These are phyloP conservation scores for Ochotona princeps DNA, from an alignment of 2,113 vertebrate genomes.

Conservation along the genomic window DNA sequence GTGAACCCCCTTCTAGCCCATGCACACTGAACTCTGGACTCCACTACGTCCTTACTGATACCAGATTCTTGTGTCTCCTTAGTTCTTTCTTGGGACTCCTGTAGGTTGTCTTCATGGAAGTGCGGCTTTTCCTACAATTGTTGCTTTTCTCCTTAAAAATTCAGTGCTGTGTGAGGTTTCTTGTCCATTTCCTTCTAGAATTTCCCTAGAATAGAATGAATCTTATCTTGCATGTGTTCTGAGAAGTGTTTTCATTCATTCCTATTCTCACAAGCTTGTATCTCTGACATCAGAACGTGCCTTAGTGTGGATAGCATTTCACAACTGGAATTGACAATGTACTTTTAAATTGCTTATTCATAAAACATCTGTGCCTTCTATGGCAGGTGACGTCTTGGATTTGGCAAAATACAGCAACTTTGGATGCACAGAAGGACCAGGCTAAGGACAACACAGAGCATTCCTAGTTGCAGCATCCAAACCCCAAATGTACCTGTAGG, in stretches of 20 bases:
- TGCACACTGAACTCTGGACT: accelerated
- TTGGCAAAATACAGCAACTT: not conserved
- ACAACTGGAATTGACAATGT: not conserved
- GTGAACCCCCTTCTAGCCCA: not conserved
- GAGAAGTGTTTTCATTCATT: not conserved
- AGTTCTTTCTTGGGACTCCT: not conserved
- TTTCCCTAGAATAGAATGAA: not conserved
- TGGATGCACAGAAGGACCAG: not conserved
- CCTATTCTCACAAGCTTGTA: not conserved
- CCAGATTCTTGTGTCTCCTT: not conserved
- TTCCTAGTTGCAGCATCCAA: not conserved
- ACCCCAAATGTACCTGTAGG: not conserved
- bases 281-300: not conserved
- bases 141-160: not conserved
- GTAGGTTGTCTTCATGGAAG: not conserved
- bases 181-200: not conserved
- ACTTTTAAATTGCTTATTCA: not conserved
- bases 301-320: not conserved
- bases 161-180: not conserved
- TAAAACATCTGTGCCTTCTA: not conserved
- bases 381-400: not conserved
- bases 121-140: not conserved
- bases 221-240: not conserved
- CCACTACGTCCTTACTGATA: not conserved
- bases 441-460: not conserved